These are phyloP conservation scores for Phaedon cochleariae DNA, from an alignment of 2,888 invertebrate species.

Conservation along the genomic window DNA sequence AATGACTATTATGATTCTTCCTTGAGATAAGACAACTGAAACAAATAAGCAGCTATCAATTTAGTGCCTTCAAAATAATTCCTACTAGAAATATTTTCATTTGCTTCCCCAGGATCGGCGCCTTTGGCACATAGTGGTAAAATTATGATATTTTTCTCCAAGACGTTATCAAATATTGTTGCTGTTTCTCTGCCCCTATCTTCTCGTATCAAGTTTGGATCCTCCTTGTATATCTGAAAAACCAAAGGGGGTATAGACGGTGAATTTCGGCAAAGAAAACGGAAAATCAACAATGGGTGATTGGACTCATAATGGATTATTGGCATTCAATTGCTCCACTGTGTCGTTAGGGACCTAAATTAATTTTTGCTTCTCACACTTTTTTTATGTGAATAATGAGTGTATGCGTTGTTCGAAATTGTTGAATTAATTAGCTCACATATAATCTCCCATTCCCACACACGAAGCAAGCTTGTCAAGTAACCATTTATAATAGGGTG, in stretches of 20 bases:
- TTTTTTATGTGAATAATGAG: no score
- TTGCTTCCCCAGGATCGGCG: slow-evolving; percentile 54
- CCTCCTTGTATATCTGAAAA: slow-evolving; percentile 61
- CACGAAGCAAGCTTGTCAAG: no score
- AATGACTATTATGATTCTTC: slow-evolving; percentile 18
- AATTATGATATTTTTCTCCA: slow-evolving; percentile 59
- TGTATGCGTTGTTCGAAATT: no score
- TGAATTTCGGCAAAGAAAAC: not conserved
- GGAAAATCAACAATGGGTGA: no score
- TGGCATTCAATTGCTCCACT: no score
- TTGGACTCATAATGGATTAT: no score
- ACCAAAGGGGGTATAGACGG: not conserved
- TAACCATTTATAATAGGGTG: no score
- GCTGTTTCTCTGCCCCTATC: slow-evolving; percentile 58
- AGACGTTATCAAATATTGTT: slow-evolving; percentile 57
- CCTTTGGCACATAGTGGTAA: slow-evolving; percentile 58
- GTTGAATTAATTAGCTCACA: no score
- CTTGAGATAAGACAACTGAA: slow-evolving; percentile 50
- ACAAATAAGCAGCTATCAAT: slow-evolving; percentile 61
- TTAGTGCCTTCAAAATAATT: slow-evolving; percentile 63
- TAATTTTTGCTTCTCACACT: no score
- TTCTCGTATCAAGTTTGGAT: slow-evolving; percentile 61
- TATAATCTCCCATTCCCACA: no score
- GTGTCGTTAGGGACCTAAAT: no score
- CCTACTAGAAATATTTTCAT: slow-evolving; percentile 59